Evolutionary conservation across 1,140 invertebrate genomes (phyloP).

Genomic region (Neodiprion lecontei): DNA sequence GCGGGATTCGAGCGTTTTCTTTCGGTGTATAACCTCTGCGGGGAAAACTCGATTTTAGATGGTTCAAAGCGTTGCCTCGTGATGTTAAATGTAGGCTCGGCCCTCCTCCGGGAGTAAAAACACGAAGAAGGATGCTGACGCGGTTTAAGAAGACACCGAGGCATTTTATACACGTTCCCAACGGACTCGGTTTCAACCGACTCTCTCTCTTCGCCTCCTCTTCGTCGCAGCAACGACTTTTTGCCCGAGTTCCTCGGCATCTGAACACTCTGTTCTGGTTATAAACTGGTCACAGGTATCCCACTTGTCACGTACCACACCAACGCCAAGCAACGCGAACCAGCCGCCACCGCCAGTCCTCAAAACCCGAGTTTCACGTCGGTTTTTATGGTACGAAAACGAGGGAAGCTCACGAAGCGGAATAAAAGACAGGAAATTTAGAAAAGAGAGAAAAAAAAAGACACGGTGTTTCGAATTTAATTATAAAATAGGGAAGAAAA

Average conservation of each 20-base stretch:
- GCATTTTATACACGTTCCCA: slow-evolving; percentile 8
- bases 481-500: too few species aligned
- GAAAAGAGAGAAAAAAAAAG: too few species aligned
- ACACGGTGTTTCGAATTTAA: too few species aligned
- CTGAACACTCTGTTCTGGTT: background rate
- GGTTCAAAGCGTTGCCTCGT: too few species aligned
- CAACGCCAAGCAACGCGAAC: background rate
- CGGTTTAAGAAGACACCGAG: background rate
- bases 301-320: background rate
- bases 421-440: too few species aligned
- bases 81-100: too few species aligned
- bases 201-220: background rate
- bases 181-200: background rate
- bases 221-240: slow-evolving; percentile 7
- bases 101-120: background rate
- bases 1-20: background rate
- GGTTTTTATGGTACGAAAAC: background rate
- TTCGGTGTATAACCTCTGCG: too few species aligned
- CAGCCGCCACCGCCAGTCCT: background rate
- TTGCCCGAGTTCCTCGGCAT: slow-evolving; percentile 11
- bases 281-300: slow-evolving; percentile 13
- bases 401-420: too few species aligned
- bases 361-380: background rate
- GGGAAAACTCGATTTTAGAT: too few species aligned
- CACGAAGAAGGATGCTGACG: background rate